These are phyloP conservation scores for Drosophila paranaensis DNA, from an alignment of 2,888 invertebrate species.

Conservation along the genomic window DNA sequence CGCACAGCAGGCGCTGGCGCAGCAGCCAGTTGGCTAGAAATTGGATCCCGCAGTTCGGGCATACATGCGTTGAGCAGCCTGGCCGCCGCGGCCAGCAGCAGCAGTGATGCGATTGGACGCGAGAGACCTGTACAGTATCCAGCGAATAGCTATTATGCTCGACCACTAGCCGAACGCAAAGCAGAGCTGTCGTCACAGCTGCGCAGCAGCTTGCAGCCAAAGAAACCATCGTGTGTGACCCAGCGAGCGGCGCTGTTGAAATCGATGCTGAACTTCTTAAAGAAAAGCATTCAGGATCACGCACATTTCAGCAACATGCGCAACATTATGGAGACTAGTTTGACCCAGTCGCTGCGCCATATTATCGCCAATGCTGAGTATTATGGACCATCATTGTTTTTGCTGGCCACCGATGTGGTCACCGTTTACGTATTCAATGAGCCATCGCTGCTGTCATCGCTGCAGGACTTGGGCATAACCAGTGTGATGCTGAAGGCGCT, in stretches of 20 bases:
- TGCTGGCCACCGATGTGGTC: slow-evolving; percentile 93
- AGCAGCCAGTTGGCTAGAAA: slow-evolving; percentile 38
- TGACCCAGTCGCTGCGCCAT: slow-evolving; percentile 91
- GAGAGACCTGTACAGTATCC: slow-evolving; percentile 61
- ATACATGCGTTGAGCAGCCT: slow-evolving; percentile 25
- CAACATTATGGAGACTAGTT: slow-evolving; percentile 93
- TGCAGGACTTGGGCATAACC: slow-evolving; percentile 94
- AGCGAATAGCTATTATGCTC: slow-evolving; percentile 73
- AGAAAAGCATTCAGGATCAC: slow-evolving; percentile 93
- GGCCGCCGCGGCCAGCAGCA: slow-evolving; percentile 20
- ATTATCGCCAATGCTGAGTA: slow-evolving; percentile 96
- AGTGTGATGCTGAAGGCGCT: slow-evolving; percentile 94
- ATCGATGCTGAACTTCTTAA: slow-evolving; percentile 94
- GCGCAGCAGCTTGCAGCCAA: slow-evolving; percentile 65
- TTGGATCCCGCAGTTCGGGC: slow-evolving; percentile 21
- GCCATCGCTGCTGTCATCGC: slow-evolving; percentile 91
- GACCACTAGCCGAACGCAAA: slow-evolving; percentile 74
- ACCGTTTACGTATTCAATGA: slow-evolving; percentile 94
- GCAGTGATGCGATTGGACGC: slow-evolving; percentile 10
- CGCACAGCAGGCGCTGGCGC: slow-evolving; percentile 11
- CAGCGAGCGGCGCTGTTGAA: slow-evolving; percentile 94
- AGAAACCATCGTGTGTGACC: slow-evolving; percentile 85
- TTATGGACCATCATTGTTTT: slow-evolving; percentile 93
- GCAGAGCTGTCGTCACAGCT: slow-evolving; percentile 57
- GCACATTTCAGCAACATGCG: slow-evolving; percentile 92